Evolutionary conservation across 2,888 invertebrate genomes (phyloP).

Genomic region (Orthosia cruda): DNA sequence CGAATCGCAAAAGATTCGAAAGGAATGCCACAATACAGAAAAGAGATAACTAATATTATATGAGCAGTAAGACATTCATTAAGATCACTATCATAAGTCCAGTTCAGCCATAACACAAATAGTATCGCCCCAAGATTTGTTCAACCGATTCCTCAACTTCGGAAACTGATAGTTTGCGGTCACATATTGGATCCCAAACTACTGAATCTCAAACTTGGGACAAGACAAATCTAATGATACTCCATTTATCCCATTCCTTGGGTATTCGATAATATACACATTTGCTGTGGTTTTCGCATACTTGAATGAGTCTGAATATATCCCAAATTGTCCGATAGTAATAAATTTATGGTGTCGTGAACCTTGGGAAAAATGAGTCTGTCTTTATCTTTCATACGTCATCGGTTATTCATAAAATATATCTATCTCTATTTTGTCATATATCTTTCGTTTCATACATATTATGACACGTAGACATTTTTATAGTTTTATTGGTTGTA

Average conservation of each 20-base stretch:
- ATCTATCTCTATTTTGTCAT: constrained; percentile 8
- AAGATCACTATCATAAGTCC: neutral
- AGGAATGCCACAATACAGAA: neutral
- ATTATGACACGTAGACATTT: constrained; percentile 21
- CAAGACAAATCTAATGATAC: constrained; percentile 26
- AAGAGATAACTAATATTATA: neutral
- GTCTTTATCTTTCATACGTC: constrained; percentile 4
- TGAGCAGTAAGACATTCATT: neutral
- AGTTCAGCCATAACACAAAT: constrained; percentile 6
- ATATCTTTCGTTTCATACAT: constrained; percentile 19
- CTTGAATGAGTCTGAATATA: constrained; percentile 10
- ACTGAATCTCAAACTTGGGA: constrained; percentile 19
- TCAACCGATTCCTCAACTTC: constrained; percentile 20
- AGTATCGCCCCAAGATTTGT: constrained; percentile 8
- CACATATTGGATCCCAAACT: constrained; percentile 29
- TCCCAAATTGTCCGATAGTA: constrained; percentile 2
- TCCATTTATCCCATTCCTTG: constrained; percentile 27
- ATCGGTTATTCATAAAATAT: neutral
- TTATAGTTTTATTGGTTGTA: constrained; percentile 41
- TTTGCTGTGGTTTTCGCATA: neutral
- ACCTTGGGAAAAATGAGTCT: constrained; percentile 16
- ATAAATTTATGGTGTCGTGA: constrained; percentile 23
- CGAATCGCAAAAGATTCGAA: too few species aligned
- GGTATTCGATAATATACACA: neutral
- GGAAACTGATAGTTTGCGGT: constrained; percentile 34